Conservation (phyloP, 1,140 invertebrate species). For the Meteorus sp. region DNA sequence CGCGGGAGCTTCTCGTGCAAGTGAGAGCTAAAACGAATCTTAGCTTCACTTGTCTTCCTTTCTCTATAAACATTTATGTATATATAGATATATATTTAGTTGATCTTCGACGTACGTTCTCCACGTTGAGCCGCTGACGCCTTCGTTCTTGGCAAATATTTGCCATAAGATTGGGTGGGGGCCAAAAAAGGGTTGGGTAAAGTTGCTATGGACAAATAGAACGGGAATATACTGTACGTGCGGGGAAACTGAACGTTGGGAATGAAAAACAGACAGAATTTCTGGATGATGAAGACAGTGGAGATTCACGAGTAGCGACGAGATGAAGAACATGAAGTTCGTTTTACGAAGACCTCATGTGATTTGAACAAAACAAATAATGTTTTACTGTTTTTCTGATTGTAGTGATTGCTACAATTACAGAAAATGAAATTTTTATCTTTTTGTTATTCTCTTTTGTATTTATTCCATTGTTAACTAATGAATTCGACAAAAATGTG, state of each 20-base stretch:
- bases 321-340: neutral
- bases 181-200: neutral
- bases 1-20: constrained; percentile 1
- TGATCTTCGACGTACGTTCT: too few species aligned
- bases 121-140: neutral
- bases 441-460: too few species aligned
- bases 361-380: too few species aligned
- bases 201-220: constrained; percentile 10
- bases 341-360: too few species aligned
- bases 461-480: too few species aligned
- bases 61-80: too few species aligned
- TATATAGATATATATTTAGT: too few species aligned
- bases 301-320: neutral
- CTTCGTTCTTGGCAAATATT: constrained; percentile 12
- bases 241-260: constrained; percentile 2
- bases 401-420: too few species aligned
- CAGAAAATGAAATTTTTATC: too few species aligned
- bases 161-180: constrained; percentile 8
- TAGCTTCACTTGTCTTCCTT: too few species aligned
- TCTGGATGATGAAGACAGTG: neutral
- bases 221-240: constrained; percentile 13
- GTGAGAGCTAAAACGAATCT: neutral
- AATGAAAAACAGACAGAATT: neutral
- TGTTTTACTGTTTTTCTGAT: too few species aligned
- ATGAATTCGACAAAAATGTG: too few species aligned